phyloP scores from a whole-genome alignment of 2,888 invertebrate species.

The Didymodactylos carnosus region DNA sequence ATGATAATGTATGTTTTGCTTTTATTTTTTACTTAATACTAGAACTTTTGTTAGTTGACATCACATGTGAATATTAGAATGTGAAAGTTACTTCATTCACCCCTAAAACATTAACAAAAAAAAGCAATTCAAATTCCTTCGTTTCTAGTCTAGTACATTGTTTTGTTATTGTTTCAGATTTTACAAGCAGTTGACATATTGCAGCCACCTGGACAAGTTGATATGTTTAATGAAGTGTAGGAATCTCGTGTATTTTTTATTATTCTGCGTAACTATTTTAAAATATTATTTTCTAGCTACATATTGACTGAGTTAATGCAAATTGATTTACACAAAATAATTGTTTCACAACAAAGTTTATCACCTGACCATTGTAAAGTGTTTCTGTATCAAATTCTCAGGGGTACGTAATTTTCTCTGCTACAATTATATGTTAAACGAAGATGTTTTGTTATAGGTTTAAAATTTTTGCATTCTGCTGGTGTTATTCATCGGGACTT shows the following conservation, averaged over 20 bases:
- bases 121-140: too few species aligned
- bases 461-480: constrained; percentile 95
- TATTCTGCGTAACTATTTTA: too few species aligned
- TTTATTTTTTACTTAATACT: not conserved
- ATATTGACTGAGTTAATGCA: constrained; percentile 97
- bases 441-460: constrained; percentile 12
- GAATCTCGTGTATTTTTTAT: too few species aligned
- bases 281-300: constrained; percentile 44
- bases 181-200: constrained; percentile 90
- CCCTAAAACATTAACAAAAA: too few species aligned
- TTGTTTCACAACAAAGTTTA: constrained; percentile 94
- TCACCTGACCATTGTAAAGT: constrained; percentile 99
- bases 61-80: too few species aligned
- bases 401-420: constrained; percentile 45
- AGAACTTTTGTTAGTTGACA: too few species aligned
- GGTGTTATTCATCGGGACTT: constrained; percentile 94
- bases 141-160: too few species aligned
- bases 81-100: too few species aligned
- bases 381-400: constrained; percentile 96
- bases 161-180: constrained; percentile 38
- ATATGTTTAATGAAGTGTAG: constrained; percentile 28
- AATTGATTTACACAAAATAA: constrained; percentile 98
- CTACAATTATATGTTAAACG: not conserved
- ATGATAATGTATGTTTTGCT: constrained; percentile 53
- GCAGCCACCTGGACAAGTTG: constrained; percentile 81